Evolutionary conservation across 2,797 vertebrate genomes (phyloP), one percentile per base, ranked within the genome.

Genomic region (Tenualosa ilisha): DNA sequence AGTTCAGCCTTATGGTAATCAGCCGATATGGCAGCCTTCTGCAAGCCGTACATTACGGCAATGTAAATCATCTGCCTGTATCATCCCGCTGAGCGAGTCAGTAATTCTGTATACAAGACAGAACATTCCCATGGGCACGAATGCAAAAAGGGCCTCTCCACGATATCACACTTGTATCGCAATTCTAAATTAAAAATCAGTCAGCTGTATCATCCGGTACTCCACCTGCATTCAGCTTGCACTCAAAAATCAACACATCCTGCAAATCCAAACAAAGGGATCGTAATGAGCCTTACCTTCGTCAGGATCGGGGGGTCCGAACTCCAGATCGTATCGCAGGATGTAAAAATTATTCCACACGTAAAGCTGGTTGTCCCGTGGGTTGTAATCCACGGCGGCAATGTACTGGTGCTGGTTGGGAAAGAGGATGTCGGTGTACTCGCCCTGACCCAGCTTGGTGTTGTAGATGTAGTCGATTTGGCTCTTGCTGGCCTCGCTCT

Each of bases 291-390:
- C 11, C 96, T 96, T 95, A 99, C 98, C 98, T 97, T 99, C 97
- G 22, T 96, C 97, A 68, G 98, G 97, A 92, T 99, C 98, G 12
- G 97, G 97, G 0, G 97, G 97, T 86, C 97, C 97, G 20, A 99
- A 99, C 92, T 99, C 97, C 92, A 99, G 95, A 91, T 98, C 97
- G 2, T 99, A 99, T 86, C 98, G 95, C 87, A 99, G 96, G 89
- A 98, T 97, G 94, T 98, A 98, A 93, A 99, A 99, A 94, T 99
- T 99, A 96, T 99, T 99, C 98, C 98, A 99, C 89, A 99, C 98
- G 0, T 99, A 99, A 0, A 99, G 95, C 90, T 98, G 98, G 94
- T 99, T 99, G 93, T 99, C 98, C 86, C 98, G 93, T 24, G 98
- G 98, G 94, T 99, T 99, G 95, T 99, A 99, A 97, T 99, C 98